These are phyloP conservation scores for Microcebus murinus DNA, from an alignment of 2,113 vertebrate genomes.

Conservation along the genomic window DNA sequence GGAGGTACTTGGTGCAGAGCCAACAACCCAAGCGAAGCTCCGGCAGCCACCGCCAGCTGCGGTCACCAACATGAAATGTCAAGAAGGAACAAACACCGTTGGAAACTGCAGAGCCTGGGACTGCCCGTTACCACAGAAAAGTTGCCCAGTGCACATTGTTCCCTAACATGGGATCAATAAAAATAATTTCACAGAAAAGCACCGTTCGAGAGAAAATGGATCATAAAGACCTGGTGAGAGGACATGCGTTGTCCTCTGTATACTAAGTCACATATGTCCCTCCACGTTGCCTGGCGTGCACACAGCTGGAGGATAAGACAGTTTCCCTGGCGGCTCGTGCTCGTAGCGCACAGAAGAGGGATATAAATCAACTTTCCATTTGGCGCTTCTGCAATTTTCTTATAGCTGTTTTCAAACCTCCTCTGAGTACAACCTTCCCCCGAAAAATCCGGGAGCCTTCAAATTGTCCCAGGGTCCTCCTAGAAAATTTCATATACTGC, in stretches of 20 bases:
- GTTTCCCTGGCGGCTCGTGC: not conserved
- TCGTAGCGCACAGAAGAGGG: not conserved
- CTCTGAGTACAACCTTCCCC: not conserved
- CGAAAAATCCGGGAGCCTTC: not conserved
- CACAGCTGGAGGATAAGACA: not conserved
- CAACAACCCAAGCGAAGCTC: not conserved
- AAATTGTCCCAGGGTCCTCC: not conserved
- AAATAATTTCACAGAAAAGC: constrained; percentile 22
- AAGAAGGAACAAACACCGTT: not conserved
- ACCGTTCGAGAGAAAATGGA: not conserved
- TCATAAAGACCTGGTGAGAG: not conserved
- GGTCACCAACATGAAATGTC: not conserved
- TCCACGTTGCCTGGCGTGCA: not conserved
- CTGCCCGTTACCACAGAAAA: not conserved
- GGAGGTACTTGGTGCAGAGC: not conserved
- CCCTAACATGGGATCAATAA: not conserved
- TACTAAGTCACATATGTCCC: not conserved
- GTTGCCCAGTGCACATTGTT: not conserved
- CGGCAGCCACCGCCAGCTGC: not conserved
- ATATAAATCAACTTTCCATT: not conserved
- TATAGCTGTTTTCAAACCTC: not conserved
- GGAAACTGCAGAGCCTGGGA: not conserved
- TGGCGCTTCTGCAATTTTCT: not conserved
- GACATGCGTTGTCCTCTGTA: not conserved
- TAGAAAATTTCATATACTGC: not conserved